A percentile compares a stretch with the other conserved stretches of the same genome.
Evolutionary conservation across 2,888 invertebrate species (phyloP).

Genomic region (Tetranychus truncatus): DNA sequence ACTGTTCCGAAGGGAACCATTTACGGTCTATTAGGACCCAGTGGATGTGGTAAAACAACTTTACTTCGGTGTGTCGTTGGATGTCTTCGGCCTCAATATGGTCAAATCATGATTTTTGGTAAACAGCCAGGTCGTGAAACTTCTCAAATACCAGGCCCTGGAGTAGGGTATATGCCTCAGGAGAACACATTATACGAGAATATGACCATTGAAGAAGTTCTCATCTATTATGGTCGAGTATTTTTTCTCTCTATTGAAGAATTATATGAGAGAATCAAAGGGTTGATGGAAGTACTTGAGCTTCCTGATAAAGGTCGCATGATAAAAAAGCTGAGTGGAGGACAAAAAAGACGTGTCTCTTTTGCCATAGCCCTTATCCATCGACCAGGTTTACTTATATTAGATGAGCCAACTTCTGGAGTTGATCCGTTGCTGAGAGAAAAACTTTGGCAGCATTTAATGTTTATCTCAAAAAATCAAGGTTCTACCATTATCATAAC

Average conservation of each 20-base stretch:
- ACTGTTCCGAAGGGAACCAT: conserved; percentile 5
- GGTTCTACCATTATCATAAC: conserved; percentile 9
- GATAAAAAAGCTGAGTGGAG: conserved; percentile 60
- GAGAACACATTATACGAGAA: conserved; percentile 32
- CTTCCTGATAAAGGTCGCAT: conserved; percentile 64
- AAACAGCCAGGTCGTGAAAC: conserved; percentile 70
- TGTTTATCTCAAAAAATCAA: conserved; percentile 4
- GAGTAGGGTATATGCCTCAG: conserved; percentile 89
- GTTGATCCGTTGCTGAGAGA: conserved; percentile 60
- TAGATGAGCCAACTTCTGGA: conserved; percentile 82
- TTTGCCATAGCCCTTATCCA: conserved; percentile 81
- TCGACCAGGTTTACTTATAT: conserved; percentile 70
- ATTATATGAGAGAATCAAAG: conserved; percentile 59
- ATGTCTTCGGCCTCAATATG: conserved; percentile 58
- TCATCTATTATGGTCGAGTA: conserved; percentile 90
- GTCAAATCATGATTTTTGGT: conserved; percentile 72
- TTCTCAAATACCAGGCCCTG: conserved; percentile 71
- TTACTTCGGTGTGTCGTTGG: conserved; percentile 77
- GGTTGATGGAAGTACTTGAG: conserved; percentile 72
- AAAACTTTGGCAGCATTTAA: conserved; percentile 22
- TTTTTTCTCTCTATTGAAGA: conserved; percentile 71
- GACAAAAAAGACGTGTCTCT: conserved; percentile 73
- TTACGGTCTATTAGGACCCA: conserved; percentile 12
- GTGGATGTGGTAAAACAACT: conserved; percentile 43
- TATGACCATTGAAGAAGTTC: conserved; percentile 78